These are phyloP conservation scores for Sabellastarte sp. DNA, from an alignment of 2,888 invertebrate genomes.

Conservation along the genomic window DNA sequence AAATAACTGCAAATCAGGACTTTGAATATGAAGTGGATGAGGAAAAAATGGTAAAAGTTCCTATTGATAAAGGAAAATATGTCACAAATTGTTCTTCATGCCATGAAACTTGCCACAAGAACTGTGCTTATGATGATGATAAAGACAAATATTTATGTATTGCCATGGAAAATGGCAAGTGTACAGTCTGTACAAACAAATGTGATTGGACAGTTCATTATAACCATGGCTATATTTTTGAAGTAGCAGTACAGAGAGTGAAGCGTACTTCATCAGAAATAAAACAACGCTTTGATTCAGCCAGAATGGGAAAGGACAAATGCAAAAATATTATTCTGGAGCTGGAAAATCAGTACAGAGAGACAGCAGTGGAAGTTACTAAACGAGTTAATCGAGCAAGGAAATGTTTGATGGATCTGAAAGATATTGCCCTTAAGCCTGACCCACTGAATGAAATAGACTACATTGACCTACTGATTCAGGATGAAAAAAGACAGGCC, in stretches of 20 bases:
- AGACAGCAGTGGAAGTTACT: neutral
- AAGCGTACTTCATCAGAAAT: neutral
- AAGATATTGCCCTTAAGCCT: neutral
- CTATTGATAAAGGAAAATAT: neutral
- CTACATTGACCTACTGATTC: neutral
- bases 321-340: neutral
- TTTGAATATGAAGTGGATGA: neutral
- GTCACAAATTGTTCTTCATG: neutral
- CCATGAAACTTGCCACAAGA: neutral
- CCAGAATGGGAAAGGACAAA: too few relatives aligned
- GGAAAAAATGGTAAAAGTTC: neutral
- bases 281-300: neutral
- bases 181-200: neutral
- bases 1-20: neutral
- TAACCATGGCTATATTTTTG: neutral
- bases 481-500: neutral
- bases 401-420: neutral
- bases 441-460: neutral
- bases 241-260: neutral
- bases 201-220: neutral
- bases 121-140: neutral
- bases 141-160: neutral
- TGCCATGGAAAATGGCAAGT: neutral
- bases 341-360: neutral
- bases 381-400: neutral